Conservation (phyloP, 30 jellyfish, hydroid and myxozoan genomes). For the Aurelia aurita complex sp. Pacific region DNA sequence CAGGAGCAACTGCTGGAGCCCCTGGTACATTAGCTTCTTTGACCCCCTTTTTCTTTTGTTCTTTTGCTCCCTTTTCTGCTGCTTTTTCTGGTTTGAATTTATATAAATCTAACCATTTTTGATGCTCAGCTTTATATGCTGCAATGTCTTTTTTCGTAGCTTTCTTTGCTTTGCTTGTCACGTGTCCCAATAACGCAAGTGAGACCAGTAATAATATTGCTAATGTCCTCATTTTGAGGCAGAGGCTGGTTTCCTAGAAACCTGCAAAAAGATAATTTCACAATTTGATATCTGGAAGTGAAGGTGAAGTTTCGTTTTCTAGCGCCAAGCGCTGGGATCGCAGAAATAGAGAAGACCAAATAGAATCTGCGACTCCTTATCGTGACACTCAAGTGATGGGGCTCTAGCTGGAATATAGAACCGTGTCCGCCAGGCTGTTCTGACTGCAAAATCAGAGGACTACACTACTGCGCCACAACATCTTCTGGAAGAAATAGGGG, state of each 20-base stretch:
- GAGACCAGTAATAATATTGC: constrained; percentile 32
- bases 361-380: neutral
- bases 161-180: constrained; percentile 42
- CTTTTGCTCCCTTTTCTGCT: constrained; percentile 6
- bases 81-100: constrained; percentile 47
- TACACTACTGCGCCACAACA: too few relatives aligned
- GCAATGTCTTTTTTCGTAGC: constrained; percentile 61
- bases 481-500: too few relatives aligned
- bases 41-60: constrained; percentile 16
- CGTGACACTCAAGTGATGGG: neutral
- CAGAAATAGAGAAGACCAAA: too few relatives aligned
- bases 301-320: too few relatives aligned
- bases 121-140: constrained; percentile 73
- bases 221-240: constrained; percentile 82
- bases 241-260: constrained; percentile 62
- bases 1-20: constrained; percentile 57
- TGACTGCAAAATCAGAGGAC: too few relatives aligned
- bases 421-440: neutral
- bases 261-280: constrained; percentile 16
- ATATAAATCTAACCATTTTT: constrained; percentile 77
- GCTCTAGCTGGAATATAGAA: neutral
- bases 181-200: constrained; percentile 35
- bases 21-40: constrained; percentile 34
- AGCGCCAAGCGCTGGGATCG: too few relatives aligned
- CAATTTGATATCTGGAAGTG: neutral